Base-by-base conservation (phyloP, 2,113 vertebrate genomes). In the Argyrosomus japonicus region DNA sequence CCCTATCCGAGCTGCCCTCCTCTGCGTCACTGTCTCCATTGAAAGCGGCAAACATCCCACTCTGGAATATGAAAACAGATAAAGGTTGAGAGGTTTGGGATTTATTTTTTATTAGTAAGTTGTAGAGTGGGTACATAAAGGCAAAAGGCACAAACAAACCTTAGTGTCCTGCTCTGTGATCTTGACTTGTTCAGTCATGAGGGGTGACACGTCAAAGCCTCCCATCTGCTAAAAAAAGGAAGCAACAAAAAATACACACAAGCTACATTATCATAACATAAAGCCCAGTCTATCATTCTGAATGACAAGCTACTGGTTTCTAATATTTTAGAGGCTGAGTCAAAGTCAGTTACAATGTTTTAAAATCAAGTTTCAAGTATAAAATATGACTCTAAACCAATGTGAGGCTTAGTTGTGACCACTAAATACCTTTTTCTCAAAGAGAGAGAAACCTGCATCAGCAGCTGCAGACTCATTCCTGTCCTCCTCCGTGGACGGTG, bases 361-460 rank as follows among this genome's bases (percentile, higher is more conserved):
- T 40, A 40, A 40, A 40, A 40, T 40, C 32, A 32, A 32, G 32
- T 32, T 29, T 43, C 19, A 10, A 11, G 27, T 61, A 27, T 8
- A 15, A 69, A 15, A 69, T 13, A 25, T 67, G 4, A 50, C 8
- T 36, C 25, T 27, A 8, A 75, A 21, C 11, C 5, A 32, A 54
- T 14, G 5, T 6, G n/a, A 47, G 13, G 21, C 0, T 12, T 23
- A 57, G 11, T n/a, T 8, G 40, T 18, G 36, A 58, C 18, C 2
- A 23, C 10, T 53, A 60, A 57, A 43, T 92, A 98, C 97, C 96
- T 98, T 99, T 88, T 97, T 99, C 95, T 99, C 97, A 88, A 99
- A 99, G 18, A 99, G 96, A 6, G 94, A 96, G 93, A 97, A 99
- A 32, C 97, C 97, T 15, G 98, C 98, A 78, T 99, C 97, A 18